A percentile compares a stretch with the other conserved stretches of the same genome.
These are phyloP conservation scores for Odontomyia ornata DNA, from an alignment of 2,888 invertebrate species.

Conservation along the genomic window DNA sequence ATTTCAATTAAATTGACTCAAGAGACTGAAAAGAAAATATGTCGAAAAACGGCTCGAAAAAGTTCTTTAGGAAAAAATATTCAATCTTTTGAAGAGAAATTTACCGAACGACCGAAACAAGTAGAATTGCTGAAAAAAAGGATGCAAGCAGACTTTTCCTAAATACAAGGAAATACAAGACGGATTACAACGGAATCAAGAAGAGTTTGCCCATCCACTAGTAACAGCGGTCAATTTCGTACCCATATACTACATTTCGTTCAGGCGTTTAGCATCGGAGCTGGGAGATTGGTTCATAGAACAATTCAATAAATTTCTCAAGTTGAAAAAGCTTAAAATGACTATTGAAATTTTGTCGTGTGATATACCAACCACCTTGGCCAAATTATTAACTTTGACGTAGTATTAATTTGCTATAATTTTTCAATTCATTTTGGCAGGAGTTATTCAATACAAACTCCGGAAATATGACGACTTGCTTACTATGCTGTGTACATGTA, in stretches of 20 bases:
- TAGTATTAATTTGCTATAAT: conserved; percentile 79
- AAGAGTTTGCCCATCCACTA: conserved; percentile 68
- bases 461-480: conserved; percentile 71
- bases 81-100: too few relatives aligned
- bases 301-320: conserved; percentile 66
- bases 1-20: too few relatives aligned
- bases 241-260: conserved; percentile 71
- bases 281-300: conserved; percentile 66
- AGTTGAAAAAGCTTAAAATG: conserved; percentile 71
- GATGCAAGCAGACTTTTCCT: too few relatives aligned
- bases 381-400: conserved; percentile 79
- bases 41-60: too few relatives aligned
- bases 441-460: conserved; percentile 63
- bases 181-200: too few relatives aligned
- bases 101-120: too few relatives aligned
- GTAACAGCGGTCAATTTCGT: conserved; percentile 76
- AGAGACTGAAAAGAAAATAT: too few relatives aligned
- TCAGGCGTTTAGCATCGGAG: conserved; percentile 68
- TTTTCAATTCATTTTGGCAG: conserved; percentile 67
- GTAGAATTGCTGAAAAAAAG: too few relatives aligned
- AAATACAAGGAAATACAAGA: too few relatives aligned
- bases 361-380: conserved; percentile 78
- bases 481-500: conserved; percentile 78
- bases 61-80: too few relatives aligned
- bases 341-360: conserved; percentile 79